Evolutionary conservation across 2,888 invertebrate genomes (phyloP).

Genomic region (Flabesymbios commensalis): DNA sequence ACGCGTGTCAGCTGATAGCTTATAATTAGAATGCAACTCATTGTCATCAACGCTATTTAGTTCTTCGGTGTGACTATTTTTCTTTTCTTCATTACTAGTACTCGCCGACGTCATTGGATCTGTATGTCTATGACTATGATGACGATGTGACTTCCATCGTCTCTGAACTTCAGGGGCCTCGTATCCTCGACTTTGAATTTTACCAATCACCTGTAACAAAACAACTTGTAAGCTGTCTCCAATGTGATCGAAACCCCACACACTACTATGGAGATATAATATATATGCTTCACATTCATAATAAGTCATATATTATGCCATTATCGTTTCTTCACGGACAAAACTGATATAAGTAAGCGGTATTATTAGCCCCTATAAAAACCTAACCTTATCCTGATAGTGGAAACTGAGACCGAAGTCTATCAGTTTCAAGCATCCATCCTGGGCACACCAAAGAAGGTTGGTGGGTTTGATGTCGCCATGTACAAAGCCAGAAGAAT

Average conservation of each 20-base stretch:
- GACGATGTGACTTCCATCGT: too few relatives aligned
- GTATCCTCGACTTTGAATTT: conserved; percentile 5
- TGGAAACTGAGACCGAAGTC: conserved; percentile 20
- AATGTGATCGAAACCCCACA: too few relatives aligned
- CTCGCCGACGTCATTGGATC: not conserved
- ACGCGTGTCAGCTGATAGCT: too few relatives aligned
- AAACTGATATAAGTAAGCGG: too few relatives aligned
- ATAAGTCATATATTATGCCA: too few relatives aligned
- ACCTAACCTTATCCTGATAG: conserved; percentile 12
- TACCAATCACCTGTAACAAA: conserved; percentile 6
- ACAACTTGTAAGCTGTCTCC: too few relatives aligned
- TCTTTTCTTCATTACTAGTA: not conserved
- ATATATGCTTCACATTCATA: too few relatives aligned
- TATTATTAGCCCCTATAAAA: too few relatives aligned
- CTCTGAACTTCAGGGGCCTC: conserved; percentile 4
- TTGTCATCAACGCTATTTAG: not conserved
- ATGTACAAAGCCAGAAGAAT: conserved; percentile 12
- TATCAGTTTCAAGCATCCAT: conserved; percentile 4
- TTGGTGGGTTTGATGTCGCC: conserved; percentile 15
- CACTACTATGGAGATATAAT: too few relatives aligned
- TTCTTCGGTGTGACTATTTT: not conserved
- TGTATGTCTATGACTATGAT: not conserved
- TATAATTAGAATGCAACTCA: too few relatives aligned
- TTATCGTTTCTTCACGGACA: too few relatives aligned
- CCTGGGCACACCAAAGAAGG: conserved; percentile 10